Percentiles rank a stretch among this genome's conserved stretches.
Evolutionary conservation across 2,888 invertebrate species (phyloP).

Genomic region (Pyrrhia umbra): DNA sequence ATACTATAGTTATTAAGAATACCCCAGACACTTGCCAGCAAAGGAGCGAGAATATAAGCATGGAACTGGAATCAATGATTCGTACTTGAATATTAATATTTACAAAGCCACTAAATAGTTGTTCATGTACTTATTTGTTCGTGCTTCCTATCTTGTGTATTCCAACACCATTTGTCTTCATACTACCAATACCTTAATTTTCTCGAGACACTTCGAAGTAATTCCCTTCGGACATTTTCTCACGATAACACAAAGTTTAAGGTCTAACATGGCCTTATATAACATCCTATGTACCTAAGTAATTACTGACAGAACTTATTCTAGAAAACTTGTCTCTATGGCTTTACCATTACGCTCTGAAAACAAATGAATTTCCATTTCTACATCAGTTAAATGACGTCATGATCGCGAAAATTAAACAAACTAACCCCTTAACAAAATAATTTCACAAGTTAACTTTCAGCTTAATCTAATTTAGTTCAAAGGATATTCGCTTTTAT

Average conservation of each 20-base stretch:
- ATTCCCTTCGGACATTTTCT: background rate
- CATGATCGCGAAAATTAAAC: background rate
- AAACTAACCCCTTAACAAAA: background rate
- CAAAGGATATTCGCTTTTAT: conserved; percentile 1
- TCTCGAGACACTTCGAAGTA: background rate
- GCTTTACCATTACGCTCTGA: background rate
- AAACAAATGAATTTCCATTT: background rate
- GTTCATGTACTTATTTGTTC: no score
- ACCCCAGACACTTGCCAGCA: no score
- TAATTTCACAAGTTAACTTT: background rate
- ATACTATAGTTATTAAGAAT: no score
- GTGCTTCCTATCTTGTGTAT: no score
- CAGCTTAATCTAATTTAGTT: background rate
- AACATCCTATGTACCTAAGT: no score
- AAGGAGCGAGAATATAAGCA: no score
- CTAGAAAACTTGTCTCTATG: background rate
- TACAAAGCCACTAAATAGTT: no score
- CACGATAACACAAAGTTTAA: background rate
- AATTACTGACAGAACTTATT: background rate
- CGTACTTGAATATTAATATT: no score
- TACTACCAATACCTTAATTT: background rate
- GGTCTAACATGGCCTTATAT: background rate
- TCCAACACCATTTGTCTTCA: no score
- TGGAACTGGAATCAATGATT: no score
- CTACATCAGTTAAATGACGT: background rate